Evolutionary conservation across 2,888 invertebrate genomes (phyloP), one percentile per base, ranked within the genome.

Genomic region (Trisateles emortualis): DNA sequence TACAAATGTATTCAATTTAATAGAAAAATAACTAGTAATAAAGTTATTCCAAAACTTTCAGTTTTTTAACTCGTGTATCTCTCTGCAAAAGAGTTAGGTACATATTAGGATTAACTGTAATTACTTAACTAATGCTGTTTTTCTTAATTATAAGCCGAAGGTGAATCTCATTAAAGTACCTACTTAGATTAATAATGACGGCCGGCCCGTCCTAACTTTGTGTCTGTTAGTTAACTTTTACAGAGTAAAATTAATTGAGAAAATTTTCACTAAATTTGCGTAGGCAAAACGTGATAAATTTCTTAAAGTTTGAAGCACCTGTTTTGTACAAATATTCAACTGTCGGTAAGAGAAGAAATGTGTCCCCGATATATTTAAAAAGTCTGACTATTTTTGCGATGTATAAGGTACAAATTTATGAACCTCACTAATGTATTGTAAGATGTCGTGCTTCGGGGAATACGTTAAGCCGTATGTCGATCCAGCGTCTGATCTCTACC

Each of bases 241-340:
- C 72, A 65, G 69, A 74, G 72, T 72, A 70, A 78, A 81, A 81
- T 81, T 77, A 79, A 83, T 79, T 79, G 75, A 74, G 74, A 76
- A 79, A 81, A 80, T 78, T 69, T 76, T 67, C 72, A 77, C 69
- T 71, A 74, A 76, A 74, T 78, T 79, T 72, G 68, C 68, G 72
- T 77, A 65, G 56, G 68, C 60, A 59, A 66, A 72, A 68, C 65
- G 72, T 80, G 69, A 79, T 77, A 79, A 76, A 78, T 78, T 72
- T 64, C 19, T 52, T 54, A 74, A 78, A 75, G 64, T 78, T 75
- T 57, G 43, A 54, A 71, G 60, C 64, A 75, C 65, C 63, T 69
- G 71, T 70, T 72, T 64, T 50, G 57, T 57, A 67, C 69, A 70
- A 72, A 74, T 68, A 68, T 63, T 68, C 62, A 52, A 55, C 39